A percentile compares a stretch with the other conserved stretches of the same genome.
These are phyloP conservation scores for Meandrina meandrites DNA, from an alignment of 92 coral and sea anemone species.

Conservation along the genomic window DNA sequence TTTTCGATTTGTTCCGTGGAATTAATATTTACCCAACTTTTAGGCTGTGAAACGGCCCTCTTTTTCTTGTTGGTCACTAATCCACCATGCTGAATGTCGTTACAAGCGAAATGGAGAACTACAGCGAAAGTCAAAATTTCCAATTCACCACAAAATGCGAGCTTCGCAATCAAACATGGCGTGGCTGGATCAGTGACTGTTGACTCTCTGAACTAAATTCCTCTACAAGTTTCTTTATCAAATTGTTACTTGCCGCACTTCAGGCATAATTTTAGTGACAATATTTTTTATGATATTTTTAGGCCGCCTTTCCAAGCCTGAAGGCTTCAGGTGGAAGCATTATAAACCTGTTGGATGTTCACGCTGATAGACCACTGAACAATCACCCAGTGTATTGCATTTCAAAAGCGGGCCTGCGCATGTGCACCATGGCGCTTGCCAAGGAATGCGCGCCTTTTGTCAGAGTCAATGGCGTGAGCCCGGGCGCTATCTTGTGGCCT, in stretches of 20 bases:
- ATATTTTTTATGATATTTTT: not conserved
- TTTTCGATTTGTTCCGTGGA: not conserved
- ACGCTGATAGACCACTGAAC: constrained; percentile 64
- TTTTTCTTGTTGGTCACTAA: not conserved
- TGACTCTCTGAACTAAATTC: too few species aligned
- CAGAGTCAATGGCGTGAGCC: constrained; percentile 74
- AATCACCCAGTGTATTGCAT: constrained; percentile 73
- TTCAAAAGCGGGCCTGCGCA: constrained; percentile 77
- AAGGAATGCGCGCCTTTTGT: constrained; percentile 75
- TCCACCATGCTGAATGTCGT: not conserved
- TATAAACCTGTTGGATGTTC: constrained; percentile 69
- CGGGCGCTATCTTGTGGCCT: constrained; percentile 72
- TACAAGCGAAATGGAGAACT: not conserved
- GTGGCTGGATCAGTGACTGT: too few species aligned
- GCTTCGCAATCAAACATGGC: not conserved
- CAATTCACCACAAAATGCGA: not conserved
- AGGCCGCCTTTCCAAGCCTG: constrained; percentile 74
- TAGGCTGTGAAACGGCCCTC: not conserved
- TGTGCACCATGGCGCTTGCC: constrained; percentile 74
- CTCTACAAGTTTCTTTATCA: too few species aligned
- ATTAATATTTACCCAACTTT: not conserved
- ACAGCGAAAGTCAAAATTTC: too few species aligned
- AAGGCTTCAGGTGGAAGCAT: constrained; percentile 63
- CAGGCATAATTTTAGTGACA: not conserved
- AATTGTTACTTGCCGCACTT: too few species aligned